Conservation (phyloP, 2,888 invertebrate genomes). For the Poecilobothrus nobilitatus region DNA sequence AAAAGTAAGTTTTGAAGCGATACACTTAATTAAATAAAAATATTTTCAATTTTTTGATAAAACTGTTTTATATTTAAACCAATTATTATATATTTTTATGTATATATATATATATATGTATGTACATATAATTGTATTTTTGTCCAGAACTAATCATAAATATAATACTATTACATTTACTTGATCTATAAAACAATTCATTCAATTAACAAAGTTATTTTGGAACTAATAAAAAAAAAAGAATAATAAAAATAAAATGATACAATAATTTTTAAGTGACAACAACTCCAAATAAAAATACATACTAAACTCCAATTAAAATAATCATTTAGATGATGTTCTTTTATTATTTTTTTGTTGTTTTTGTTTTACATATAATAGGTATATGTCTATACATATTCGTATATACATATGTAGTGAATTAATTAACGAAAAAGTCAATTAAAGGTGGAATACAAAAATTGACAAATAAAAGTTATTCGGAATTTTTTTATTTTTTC, state of each 20-base stretch:
- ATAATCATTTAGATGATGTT: not conserved
- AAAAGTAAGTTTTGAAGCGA: too few species aligned
- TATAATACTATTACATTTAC: too few species aligned
- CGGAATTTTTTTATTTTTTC: not conserved
- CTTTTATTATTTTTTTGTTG: not conserved
- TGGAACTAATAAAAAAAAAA: not conserved
- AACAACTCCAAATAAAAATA: not conserved
- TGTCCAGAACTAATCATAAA: too few species aligned
- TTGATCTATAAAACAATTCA: not conserved
- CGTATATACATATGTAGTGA: not conserved
- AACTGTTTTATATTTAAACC: too few species aligned
- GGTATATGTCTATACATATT: not conserved
- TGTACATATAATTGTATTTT: too few species aligned
- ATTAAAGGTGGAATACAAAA: not conserved
- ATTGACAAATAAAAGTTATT: too few species aligned
- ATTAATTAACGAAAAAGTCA: not conserved
- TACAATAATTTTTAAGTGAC: not conserved
- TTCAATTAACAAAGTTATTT: not conserved
- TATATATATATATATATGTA: too few species aligned
- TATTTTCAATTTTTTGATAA: too few species aligned
- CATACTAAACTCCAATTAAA: not conserved
- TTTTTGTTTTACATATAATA: not conserved
- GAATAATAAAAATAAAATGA: not conserved
- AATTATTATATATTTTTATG: too few species aligned
- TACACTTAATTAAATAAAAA: too few species aligned